These are phyloP conservation scores for Climacteris rufus DNA, from an alignment of 2,113 vertebrate genomes.

Conservation along the genomic window DNA sequence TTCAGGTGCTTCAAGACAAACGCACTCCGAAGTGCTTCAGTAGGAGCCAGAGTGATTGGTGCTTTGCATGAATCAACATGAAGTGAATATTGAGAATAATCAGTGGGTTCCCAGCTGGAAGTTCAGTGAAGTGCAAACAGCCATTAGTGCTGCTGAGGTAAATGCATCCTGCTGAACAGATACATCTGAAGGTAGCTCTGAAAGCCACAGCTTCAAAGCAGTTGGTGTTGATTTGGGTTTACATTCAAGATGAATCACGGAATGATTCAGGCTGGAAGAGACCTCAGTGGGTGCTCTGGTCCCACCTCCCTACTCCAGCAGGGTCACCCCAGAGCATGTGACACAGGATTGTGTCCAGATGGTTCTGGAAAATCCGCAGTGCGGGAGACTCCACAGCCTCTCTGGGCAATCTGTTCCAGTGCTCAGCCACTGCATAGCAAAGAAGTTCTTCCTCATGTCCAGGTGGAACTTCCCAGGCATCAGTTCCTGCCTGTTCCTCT, in stretches of 20 bases:
- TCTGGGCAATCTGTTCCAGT: not conserved
- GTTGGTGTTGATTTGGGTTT: not conserved
- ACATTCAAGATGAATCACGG: not conserved
- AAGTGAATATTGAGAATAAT: conserved; percentile 5
- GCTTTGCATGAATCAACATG: not conserved
- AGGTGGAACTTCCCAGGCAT: not conserved
- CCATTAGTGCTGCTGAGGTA: not conserved
- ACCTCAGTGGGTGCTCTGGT: not conserved
- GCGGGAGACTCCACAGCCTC: not conserved
- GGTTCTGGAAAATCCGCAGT: not conserved
- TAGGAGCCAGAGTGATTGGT: not conserved
- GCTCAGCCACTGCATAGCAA: not conserved
- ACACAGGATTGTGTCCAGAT: not conserved
- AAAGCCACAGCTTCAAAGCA: not conserved
- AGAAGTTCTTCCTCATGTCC: not conserved
- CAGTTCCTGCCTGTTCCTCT: not conserved
- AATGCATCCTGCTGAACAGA: not conserved
- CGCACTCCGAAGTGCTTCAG: not conserved
- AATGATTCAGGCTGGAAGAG: not conserved
- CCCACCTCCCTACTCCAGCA: not conserved
- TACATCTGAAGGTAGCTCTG: not conserved
- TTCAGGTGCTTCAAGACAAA: not conserved
- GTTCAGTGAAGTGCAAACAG: not conserved
- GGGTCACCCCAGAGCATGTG: not conserved
- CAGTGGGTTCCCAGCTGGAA: not conserved